These are phyloP conservation scores for Penelope pileata DNA, from an alignment of 2,113 vertebrate species.

Conservation along the genomic window DNA sequence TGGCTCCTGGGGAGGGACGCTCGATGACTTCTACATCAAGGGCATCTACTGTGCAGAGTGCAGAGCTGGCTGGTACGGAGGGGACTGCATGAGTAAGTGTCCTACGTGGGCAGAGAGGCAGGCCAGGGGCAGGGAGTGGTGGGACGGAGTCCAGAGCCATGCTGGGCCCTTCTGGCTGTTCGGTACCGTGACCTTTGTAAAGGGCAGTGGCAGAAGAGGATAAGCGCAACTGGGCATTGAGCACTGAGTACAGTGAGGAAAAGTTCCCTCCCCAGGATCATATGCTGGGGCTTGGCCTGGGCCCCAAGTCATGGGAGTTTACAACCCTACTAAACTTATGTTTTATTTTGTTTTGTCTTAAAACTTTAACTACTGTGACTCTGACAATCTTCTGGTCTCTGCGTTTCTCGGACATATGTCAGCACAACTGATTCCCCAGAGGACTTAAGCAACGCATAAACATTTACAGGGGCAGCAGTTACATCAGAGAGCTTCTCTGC, in stretches of 20 bases:
- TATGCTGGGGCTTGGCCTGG: background rate
- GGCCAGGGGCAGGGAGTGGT: background rate
- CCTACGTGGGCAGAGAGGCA: background rate
- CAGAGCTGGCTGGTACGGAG: constrained; percentile 94
- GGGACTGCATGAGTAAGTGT: constrained; percentile 95
- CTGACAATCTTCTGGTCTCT: background rate
- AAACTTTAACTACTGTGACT: background rate
- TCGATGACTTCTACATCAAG: constrained; percentile 93
- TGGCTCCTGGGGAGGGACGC: constrained; percentile 90
- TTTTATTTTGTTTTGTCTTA: background rate
- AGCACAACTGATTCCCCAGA: background rate
- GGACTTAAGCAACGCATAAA: background rate
- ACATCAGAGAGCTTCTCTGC: background rate
- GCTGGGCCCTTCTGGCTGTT: background rate
- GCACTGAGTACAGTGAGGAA: background rate
- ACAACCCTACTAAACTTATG: background rate
- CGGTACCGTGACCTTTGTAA: background rate
- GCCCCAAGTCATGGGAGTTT: background rate
- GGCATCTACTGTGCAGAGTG: constrained; percentile 93
- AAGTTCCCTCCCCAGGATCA: background rate
- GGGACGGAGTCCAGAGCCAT: background rate
- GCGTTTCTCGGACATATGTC: background rate
- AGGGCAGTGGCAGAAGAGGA: background rate
- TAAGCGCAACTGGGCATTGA: background rate
- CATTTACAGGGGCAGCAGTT: background rate